phyloP scores from a whole-genome alignment of 2,888 invertebrate genomes.

The Epinotia demarniana region DNA sequence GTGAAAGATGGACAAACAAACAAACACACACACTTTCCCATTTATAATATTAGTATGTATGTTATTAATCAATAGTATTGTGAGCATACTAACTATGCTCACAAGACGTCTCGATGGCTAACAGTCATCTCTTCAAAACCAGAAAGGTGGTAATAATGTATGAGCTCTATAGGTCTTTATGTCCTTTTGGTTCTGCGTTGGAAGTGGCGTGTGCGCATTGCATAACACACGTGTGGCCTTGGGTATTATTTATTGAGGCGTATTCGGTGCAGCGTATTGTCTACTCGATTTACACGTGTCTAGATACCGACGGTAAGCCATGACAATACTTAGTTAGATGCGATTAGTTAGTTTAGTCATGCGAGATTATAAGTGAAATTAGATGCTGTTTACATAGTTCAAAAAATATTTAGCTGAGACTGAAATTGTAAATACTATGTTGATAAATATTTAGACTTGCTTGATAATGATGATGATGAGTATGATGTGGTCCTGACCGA shows the following conservation, averaged over 20 bases:
- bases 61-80: too few species aligned
- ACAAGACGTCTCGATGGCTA: neutral
- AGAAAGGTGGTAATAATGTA: neutral
- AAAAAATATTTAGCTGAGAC: too few species aligned
- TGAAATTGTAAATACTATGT: too few species aligned
- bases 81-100: neutral
- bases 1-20: too few species aligned
- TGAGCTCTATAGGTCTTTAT: neutral
- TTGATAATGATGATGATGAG: too few species aligned
- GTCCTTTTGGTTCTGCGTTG: neutral
- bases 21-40: too few species aligned
- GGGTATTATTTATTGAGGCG: conserved; percentile 2
- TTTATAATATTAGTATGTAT: too few species aligned
- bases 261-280: conserved; percentile 10
- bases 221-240: conserved; percentile 35
- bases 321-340: neutral
- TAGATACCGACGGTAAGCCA: neutral
- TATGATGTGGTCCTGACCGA: too few species aligned
- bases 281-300: conserved; percentile 24
- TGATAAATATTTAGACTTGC: too few species aligned
- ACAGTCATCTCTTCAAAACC: neutral
- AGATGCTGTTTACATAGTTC: too few species aligned
- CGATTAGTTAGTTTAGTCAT: too few species aligned
- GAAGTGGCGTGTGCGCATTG: conserved; percentile 3
- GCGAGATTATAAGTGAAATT: too few species aligned